Percentiles rank a stretch among this genome's conserved stretches.
phyloP scores from a whole-genome alignment of 2,888 invertebrate species.

The Ochropleura plecta region DNA sequence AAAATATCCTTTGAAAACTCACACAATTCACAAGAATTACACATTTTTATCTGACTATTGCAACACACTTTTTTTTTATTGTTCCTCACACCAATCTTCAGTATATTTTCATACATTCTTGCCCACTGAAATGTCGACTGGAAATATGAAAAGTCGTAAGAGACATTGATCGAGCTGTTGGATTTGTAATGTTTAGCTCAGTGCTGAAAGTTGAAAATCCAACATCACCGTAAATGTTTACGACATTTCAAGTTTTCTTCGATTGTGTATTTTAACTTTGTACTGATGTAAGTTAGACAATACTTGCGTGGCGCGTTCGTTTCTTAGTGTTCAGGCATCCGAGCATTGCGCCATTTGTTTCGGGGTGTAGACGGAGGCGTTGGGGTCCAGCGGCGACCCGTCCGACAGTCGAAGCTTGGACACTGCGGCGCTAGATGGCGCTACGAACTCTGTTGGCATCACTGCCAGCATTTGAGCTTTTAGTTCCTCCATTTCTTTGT shows the following conservation, averaged over 20 bases:
- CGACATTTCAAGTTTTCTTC: not conserved
- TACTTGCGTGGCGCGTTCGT: conserved; percentile 47
- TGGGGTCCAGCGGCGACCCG: conserved; percentile 93
- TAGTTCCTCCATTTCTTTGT: conserved; percentile 97
- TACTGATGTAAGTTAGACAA: conserved; percentile 49
- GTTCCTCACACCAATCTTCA: conserved; percentile 44
- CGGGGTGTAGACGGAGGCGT: conserved; percentile 97
- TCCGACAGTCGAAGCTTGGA: conserved; percentile 80
- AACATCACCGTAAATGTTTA: conserved; percentile 2
- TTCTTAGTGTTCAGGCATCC: conserved; percentile 76
- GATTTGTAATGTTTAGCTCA: not conserved
- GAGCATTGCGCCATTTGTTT: conserved; percentile 89
- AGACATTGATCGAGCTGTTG: not conserved
- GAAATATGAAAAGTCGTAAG: not conserved
- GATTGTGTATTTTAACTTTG: conserved; percentile 7
- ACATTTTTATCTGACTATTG: conserved; percentile 33
- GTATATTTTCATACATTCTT: conserved; percentile 45
- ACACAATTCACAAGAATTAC: conserved; percentile 46
- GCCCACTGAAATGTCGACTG: conserved; percentile 26
- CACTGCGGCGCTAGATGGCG: conserved; percentile 68
- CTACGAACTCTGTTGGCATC: conserved; percentile 93
- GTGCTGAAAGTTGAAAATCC: not conserved
- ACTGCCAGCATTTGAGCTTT: conserved; percentile 98
- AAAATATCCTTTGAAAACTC: conserved; percentile 35
- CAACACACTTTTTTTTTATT: conserved; percentile 45